Evolutionary conservation across 2,113 vertebrate species (phyloP).

Genomic region (Heterocephalus glaber): DNA sequence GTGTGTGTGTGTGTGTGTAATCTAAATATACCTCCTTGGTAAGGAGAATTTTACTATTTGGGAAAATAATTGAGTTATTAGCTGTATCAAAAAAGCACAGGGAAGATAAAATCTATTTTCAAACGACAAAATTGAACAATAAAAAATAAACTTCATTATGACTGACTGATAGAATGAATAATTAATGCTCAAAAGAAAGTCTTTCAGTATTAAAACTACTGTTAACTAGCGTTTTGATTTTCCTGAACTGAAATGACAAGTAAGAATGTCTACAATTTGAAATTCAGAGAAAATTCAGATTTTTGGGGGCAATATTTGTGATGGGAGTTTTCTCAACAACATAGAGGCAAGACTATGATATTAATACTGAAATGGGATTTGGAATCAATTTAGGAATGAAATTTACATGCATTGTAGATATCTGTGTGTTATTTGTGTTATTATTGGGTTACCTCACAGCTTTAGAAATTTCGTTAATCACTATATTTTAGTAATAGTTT

Average conservation of each 20-base stretch:
- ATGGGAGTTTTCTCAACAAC: background rate
- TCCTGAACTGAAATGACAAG: background rate
- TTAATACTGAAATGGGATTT: background rate
- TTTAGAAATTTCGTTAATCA: background rate
- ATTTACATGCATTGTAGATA: background rate
- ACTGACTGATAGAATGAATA: background rate
- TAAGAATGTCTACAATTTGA: background rate
- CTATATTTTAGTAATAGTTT: background rate
- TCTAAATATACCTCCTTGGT: conserved; percentile 7
- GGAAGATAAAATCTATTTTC: background rate
- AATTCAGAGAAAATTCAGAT: background rate
- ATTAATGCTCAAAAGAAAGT: background rate
- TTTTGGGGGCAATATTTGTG: background rate
- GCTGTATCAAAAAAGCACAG: background rate
- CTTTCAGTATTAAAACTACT: background rate
- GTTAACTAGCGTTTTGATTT: conserved; percentile 19
- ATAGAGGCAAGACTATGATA: background rate
- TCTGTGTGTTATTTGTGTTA: background rate
- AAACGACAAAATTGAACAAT: background rate
- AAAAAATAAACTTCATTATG: background rate
- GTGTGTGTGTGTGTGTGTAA: background rate
- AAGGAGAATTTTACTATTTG: background rate
- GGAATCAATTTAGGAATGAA: background rate
- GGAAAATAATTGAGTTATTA: background rate
- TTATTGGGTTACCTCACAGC: background rate